Evolutionary conservation across 2,113 vertebrate genomes (phyloP).

Genomic region (Gavialis gangeticus): DNA sequence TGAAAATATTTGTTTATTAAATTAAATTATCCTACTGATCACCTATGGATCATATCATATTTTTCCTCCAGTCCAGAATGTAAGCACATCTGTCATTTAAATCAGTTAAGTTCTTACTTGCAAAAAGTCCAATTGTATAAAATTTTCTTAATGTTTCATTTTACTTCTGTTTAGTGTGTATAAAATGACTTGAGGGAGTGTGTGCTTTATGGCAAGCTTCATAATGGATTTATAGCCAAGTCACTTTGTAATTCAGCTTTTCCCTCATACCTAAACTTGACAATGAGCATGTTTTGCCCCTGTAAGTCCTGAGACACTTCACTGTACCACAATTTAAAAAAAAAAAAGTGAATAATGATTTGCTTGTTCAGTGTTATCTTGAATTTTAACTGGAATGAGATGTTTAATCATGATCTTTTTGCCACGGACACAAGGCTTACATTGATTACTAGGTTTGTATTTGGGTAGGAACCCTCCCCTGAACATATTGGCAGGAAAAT

Average conservation of each 20-base stretch:
- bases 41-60: not conserved
- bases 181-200: accelerated
- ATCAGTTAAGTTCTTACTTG: not conserved
- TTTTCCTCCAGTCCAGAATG: not conserved
- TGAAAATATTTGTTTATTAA: not conserved
- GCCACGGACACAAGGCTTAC: not conserved
- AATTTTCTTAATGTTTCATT: not conserved
- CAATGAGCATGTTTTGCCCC: not conserved
- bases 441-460: not conserved
- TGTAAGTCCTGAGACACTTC: not conserved
- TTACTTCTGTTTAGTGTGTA: not conserved
- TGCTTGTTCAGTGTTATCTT: not conserved
- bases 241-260: not conserved
- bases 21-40: not conserved
- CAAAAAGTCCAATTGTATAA: not conserved
- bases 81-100: not conserved
- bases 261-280: not conserved
- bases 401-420: not conserved
- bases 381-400: not conserved
- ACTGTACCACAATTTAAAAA: not conserved
- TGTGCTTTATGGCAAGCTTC: not conserved
- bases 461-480: not conserved
- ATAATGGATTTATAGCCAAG: not conserved
- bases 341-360: not conserved
- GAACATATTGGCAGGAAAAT: not conserved